Percentiles rank a stretch among this genome's conserved stretches.
phyloP scores from a whole-genome alignment of 2,888 invertebrate genomes.

The Sarcophaga rosellei region DNA sequence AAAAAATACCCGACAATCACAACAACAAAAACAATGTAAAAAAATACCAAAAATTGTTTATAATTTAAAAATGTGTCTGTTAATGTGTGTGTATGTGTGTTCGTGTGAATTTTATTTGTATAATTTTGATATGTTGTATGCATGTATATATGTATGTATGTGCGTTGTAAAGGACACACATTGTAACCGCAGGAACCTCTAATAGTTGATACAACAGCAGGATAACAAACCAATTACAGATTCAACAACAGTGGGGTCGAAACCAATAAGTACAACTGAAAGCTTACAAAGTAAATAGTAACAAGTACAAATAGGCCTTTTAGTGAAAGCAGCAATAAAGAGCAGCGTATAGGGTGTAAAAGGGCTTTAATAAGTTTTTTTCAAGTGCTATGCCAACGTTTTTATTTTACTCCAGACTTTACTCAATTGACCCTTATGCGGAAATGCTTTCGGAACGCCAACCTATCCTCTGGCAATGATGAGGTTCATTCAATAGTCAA shows the following conservation, averaged over 20 bases:
- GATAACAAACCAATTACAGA: conserved; percentile 49
- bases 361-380: too few relatives aligned
- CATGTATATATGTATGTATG: background rate
- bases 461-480: too few relatives aligned
- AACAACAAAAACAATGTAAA: conserved; percentile 4
- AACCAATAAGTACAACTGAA: too few relatives aligned
- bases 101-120: background rate
- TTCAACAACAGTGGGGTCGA: background rate
- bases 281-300: too few relatives aligned
- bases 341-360: too few relatives aligned
- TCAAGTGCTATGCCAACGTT: too few relatives aligned
- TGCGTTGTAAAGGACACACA: conserved; percentile 21
- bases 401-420: too few relatives aligned
- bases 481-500: too few relatives aligned
- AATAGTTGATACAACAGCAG: conserved; percentile 51
- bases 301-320: too few relatives aligned
- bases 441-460: too few relatives aligned
- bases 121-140: background rate
- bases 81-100: conserved; percentile 1
- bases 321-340: too few relatives aligned
- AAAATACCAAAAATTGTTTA: conserved; percentile 24
- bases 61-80: conserved; percentile 9
- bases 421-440: too few relatives aligned
- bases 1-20: conserved; percentile 34
- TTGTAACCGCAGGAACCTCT: conserved; percentile 57